Base-by-base conservation (phyloP, 2,888 invertebrate species). In the Chromoteleia sp. region DNA sequence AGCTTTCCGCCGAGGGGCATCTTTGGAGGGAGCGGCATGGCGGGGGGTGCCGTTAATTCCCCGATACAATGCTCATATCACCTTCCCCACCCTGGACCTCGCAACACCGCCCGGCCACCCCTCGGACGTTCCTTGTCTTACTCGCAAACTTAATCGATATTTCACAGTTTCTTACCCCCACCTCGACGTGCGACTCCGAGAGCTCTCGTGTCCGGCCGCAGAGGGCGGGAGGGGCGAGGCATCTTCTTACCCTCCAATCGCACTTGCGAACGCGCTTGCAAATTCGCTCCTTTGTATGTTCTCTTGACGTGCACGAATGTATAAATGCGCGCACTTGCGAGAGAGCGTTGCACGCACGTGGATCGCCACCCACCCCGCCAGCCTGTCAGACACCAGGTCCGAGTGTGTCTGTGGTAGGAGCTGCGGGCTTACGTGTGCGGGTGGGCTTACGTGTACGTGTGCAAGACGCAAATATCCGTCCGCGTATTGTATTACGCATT, bases 11-110 rank as follows among this genome's bases (percentile, higher is more conserved):
- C 77, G 74, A 52, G 59, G 76, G 81, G 81, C 77, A 73, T 78
- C 78, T 50, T 71, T 25, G 48, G 59, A 81, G 82, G 83, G 83
- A 61, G 84, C 17, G 63, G 36, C 54, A 25, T 2, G 25, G 25
- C 3, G 65, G 87, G 86, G 87, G 87, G 54, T 86, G 87, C 89
- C 91, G 91, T 91, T 91, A 91, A 91, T 91, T 91, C 91, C 91
- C 91, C 91, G 91, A 91, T 91, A 92, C 91, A 91, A 92, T 92
- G 91, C 91, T 91, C 91, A 91, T 91, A 92, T 91, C 91, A 91
- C 91, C 91, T 91, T 88, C 89, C 90, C 88, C 89, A 86, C 87
- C 87, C 88, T 88, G 88, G 87, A 86, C 87, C 86, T 85, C 87
- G 86, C 61, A 68, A 58, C 63, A 63, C 86, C 86, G 77, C 82